Evolutionary conservation across 2,797 vertebrate genomes (phyloP).

Genomic region (Sebastes diaconus): DNA sequence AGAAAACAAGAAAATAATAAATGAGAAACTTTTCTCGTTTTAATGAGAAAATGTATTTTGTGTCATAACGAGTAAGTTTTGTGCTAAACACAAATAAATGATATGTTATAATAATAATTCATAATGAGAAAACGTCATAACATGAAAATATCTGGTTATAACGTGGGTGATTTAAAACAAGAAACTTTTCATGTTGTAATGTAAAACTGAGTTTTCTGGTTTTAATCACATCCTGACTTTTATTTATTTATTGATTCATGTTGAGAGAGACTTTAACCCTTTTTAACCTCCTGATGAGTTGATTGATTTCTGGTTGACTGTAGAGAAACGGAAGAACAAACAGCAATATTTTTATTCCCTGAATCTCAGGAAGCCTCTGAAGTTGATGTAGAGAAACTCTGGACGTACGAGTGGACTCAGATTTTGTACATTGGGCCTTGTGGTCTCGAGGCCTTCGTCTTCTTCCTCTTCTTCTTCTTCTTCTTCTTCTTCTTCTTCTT

Average conservation of each 20-base stretch:
- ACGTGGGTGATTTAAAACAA: not conserved
- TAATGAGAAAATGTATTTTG: not conserved
- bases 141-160: not conserved
- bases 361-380: not conserved
- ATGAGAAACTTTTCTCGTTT: not conserved
- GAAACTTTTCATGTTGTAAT: not conserved
- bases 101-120: not conserved
- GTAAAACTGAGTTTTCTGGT: too few species aligned
- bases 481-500: too few species aligned
- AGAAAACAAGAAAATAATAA: too few species aligned
- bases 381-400: not conserved
- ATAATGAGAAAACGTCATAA: not conserved
- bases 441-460: not conserved
- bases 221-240: too few species aligned
- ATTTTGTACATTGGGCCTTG: not conserved
- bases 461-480: not conserved
- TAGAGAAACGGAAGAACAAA: not conserved
- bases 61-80: too few species aligned
- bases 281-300: not conserved
- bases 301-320: not conserved
- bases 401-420: not conserved
- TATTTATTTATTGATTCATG: too few species aligned
- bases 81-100: too few species aligned
- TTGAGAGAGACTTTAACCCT: not conserved
- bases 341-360: not conserved